Evolutionary conservation across 1,140 invertebrate species (phyloP), one percentile per base, ranked within the genome.

Genomic region (Ceratina japonica): DNA sequence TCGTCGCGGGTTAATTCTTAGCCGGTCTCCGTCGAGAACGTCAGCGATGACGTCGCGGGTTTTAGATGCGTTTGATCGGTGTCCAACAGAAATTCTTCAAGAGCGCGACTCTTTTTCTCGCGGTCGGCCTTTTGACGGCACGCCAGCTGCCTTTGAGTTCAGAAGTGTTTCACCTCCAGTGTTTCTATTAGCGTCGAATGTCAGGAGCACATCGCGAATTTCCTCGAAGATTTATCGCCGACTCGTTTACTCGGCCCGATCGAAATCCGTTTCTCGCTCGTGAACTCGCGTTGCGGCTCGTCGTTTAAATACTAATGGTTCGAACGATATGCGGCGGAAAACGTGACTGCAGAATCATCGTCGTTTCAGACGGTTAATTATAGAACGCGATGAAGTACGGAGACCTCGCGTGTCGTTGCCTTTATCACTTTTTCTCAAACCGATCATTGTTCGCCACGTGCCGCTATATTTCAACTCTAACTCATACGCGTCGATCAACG

Each of bases 21-120:
- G 24, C n/a, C 31, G 24, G 5, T 8, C 22, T 64, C 20, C 1
- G 10, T 0, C 0, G 31, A 3, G 2, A 56, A 56, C 73, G 73
- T 75, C 73, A 75, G 20, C 5, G 52, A 16, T 68, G 73, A 75
- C 73, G 73, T 59, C 51, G 63, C 16, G 10, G 51, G 66, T 49
- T 68, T 58, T 75, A 58, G 22, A 66, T 31, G 59, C 31, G n/a
- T 68, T 75, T 75, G 63, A 68, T 58, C 37, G 2, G 0, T 3
- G 22, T 75, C 73, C 73, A 75, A 75, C 12, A 18, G 22, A 31
- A 13, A 27, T 18, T 56, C 62, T 20, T 49, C 73, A 13, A 27
- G 15, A 4, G 13, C 8, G n/a, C 7, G 20, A 64, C 64, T 52
- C 8, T 18, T 4, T 24, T 22, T 22, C 54, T 37, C 37, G 37